Evolutionary conservation across 2,113 vertebrate species (phyloP), one percentile per base, ranked within the genome.

Genomic region (Burhinus oedicnemus): DNA sequence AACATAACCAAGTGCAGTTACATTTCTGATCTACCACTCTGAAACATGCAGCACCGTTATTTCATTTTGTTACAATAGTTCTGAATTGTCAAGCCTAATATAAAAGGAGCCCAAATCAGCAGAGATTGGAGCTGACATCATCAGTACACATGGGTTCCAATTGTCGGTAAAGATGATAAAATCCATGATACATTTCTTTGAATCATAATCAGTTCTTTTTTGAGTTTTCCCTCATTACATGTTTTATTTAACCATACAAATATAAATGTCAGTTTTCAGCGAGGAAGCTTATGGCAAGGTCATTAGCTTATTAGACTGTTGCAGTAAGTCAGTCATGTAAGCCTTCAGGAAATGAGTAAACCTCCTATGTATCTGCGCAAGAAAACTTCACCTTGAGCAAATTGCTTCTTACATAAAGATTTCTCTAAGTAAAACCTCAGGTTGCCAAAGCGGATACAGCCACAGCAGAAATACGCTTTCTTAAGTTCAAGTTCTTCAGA

Each of bases 181-280:
- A 87, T 71, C 89, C 84, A 66, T 70, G 32, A 74, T 65, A 87
- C 5, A 26, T 86, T 96, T 94, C 94, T 97, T 83, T 95, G 95
- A 97, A 88, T 88, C 66, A 69, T 76, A 89, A 89, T 83, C 76
- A 65, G 61, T 72, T 92, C 32, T 93, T 96, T 94, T 78, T 85
- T 21, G 32, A 80, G n/a, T 86, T 91, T 93, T 96, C 78, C 83
- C 66, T 89, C 57, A 82, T 89, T 96, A 88, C 75, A 90, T 95
- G 72, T 96, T 97, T 97, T 98, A 97, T 97, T 98, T 97, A 97
- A 97, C 71, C 76, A 90, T 92, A 97, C 96, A 98, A 96, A 97
- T 97, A 86, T 71, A 95, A 94, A 95, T 94, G 95, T 88, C 93
- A 86, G 36, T 80, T 97, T 96, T 97, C 94, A 95, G 70, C 60